Base-by-base conservation (phyloP, 1,140 invertebrate species). In the Diachasmimorpha longicaudata region DNA sequence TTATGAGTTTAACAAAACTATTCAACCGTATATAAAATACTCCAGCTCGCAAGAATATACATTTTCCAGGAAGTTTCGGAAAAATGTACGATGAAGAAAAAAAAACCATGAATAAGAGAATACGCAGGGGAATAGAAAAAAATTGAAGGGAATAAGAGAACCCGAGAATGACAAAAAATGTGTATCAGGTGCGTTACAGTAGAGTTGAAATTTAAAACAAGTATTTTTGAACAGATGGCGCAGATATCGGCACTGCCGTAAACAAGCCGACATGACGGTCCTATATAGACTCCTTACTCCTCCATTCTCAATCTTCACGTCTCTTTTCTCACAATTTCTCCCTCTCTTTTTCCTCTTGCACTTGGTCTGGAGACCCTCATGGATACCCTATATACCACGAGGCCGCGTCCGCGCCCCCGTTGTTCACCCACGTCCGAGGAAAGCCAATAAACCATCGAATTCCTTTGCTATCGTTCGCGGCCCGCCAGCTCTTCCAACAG, bases 371-470 rank as follows among this genome's bases (percentile, higher is more conserved):
- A 31, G 8, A 14, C 10, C 9, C 4, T 31, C 10, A 31, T 66
- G 31, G 10, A 13, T 21, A 66, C 13, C 58, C 58, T 31, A 31
- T 36, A 70, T 76, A 76, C 55, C 58, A 44, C 71, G 68, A 46
- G 71, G 70, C 46, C 72, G 66, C 70, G 70, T 81, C 77, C 78
- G 80, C 82, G 79, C 79, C 78, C 75, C 79, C 82, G 78, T 86
- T 86, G 79, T 86, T 84, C 83, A 79, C 77, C 83, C 86, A 87
- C 85, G 84, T 87, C 82, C 84, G 81, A 87, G 82, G 77, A 85
- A 87, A 87, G 83, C 85, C 86, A 88, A 87, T 87, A 88, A 87
- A 88, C 85, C 85, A 87, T 87, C 85, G 85, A 87, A 88, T 88
- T 88, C 83, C 83, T 81, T 78, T 80, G 85, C 80, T 87, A 85